Evolutionary conservation across 1,140 invertebrate species (phyloP), one percentile per base, ranked within the genome.

Genomic region (Drosophila ironensis): DNA sequence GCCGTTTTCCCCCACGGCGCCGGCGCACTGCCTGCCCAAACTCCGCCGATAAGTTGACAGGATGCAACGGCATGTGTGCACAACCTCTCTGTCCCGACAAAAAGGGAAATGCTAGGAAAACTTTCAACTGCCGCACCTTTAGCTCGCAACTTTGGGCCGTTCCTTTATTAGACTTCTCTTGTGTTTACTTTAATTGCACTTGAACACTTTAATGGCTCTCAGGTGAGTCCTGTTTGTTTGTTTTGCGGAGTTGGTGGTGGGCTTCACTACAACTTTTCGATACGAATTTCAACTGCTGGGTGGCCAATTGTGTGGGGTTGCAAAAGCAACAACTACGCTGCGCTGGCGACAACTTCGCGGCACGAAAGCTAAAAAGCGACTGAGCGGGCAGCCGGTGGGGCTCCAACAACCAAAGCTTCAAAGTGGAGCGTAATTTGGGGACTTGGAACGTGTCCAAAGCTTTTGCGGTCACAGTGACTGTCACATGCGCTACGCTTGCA

Each of bases 361-460:
- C 78, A 61, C 70, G 60, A 86, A 71, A 86, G 74, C 78, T 84
- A 20, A 59, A 42, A 60, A 57, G 80, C 70, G 60, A 84, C 57
- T 80, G 70, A 86, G 52, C 38, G 11, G 25, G 25, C 50, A 9
- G 9, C 19, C 35, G 5, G 11, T 45, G 38, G 4, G 37, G 20
- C 24, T 11, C 30, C 19, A 60, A 47, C 11, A 17, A 8, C 28
- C 22, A 38, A 52, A 71, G 68, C 46, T 59, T 41, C 42, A 6
- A 1, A 16, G 4, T 61, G 9, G 4, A 24, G 14, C 9, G 42
- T 16, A 52, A 33, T 28, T 2, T 2, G 27, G 56, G 24, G 0
- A 6, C 12, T 5, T 19, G 46, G 14, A 70, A 42, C 51, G 19
- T 20, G 6, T 2, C 5, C 2, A 71, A 27, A 60, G 64, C 46